phyloP scores from a whole-genome alignment of 2,888 invertebrate genomes.

The Panopea generosa region DNA sequence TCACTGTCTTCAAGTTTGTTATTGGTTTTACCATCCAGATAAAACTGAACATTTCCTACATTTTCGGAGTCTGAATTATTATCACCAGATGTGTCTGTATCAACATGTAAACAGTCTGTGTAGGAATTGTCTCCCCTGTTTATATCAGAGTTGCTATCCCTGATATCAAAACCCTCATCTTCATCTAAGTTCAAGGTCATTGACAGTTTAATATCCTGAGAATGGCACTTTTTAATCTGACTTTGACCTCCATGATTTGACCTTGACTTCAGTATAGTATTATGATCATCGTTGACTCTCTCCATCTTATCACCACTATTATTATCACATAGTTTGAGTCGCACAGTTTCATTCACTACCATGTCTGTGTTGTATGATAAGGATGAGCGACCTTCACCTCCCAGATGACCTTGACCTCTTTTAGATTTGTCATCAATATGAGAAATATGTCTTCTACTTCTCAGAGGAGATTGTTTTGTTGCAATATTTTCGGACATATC shows the following conservation, averaged over 20 bases:
- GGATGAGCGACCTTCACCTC: not conserved
- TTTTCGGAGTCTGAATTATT: conserved; percentile 34
- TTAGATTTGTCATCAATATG: no score
- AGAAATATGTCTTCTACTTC: not conserved
- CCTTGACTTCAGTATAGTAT: not conserved
- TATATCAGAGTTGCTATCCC: conserved; percentile 36
- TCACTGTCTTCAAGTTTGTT: not conserved
- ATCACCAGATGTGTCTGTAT: conserved; percentile 21
- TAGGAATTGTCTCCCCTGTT: conserved; percentile 29
- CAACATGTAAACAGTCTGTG: not conserved
- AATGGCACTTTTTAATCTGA: not conserved
- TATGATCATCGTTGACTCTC: not conserved
- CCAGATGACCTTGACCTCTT: not conserved
- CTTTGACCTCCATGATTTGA: conserved; percentile 1
- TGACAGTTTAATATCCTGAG: not conserved
- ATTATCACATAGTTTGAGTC: not conserved
- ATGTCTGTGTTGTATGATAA: not conserved
- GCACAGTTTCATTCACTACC: not conserved
- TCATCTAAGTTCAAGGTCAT: conserved; percentile 40
- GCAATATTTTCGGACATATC: not conserved
- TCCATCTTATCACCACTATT: no score
- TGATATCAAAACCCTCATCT: conserved; percentile 54
- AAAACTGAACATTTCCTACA: conserved; percentile 23
- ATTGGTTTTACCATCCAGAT: not conserved
- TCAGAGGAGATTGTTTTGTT: not conserved